A percentile compares a stretch with the other conserved stretches of the same genome.
Conservation (phyloP, 64 coral and sea anemone genomes). For the Stylophora pistillata region DNA sequence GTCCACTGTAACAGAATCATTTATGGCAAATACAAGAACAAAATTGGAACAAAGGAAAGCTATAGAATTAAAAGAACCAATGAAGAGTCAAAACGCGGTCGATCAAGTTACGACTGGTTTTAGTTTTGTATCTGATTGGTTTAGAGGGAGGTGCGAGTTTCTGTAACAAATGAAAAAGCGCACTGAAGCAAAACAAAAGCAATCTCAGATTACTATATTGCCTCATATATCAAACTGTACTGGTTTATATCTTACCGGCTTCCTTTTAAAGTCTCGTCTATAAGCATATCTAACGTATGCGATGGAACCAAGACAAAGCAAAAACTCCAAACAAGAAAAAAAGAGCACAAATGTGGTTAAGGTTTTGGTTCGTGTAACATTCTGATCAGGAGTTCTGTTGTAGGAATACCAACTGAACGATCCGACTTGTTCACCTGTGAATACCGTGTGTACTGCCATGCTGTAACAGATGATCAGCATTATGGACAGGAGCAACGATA, state of each 20-base stretch:
- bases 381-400: not conserved
- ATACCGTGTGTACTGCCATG: constrained; percentile 8
- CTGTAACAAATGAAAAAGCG: too few species aligned
- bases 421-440: not conserved
- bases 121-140: too few species aligned
- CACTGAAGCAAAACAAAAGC: too few species aligned
- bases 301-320: not conserved
- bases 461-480: constrained; percentile 10
- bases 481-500: not conserved
- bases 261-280: not conserved
- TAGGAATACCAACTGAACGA: constrained; percentile 9
- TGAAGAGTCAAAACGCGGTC: too few species aligned
- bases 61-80: too few species aligned
- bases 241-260: not conserved
- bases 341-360: not conserved
- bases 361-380: not conserved
- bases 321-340: not conserved
- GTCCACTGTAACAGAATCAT: too few species aligned
- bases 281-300: not conserved
- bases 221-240: too few species aligned
- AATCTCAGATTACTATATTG: too few species aligned
- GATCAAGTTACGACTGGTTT: too few species aligned
- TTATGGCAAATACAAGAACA: too few species aligned
- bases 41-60: too few species aligned
- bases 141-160: too few species aligned